Percentiles rank a stretch among this genome's conserved stretches.
Evolutionary conservation across 2,797 vertebrate species (phyloP).

Genomic region (Carapus acus): DNA sequence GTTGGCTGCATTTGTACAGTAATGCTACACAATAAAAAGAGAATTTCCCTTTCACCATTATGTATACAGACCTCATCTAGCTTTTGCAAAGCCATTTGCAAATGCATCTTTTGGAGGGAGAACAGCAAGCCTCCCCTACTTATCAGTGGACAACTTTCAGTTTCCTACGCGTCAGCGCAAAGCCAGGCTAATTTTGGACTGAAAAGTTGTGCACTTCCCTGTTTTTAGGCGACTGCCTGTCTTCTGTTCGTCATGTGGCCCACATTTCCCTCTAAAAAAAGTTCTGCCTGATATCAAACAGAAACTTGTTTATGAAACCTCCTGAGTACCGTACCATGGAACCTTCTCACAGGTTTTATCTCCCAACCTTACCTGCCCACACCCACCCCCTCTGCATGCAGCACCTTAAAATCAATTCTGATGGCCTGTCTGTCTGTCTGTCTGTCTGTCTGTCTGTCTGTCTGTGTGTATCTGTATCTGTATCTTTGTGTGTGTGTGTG

Average conservation of each 20-base stretch:
- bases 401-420: too few species aligned
- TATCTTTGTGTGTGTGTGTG: not conserved
- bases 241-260: not conserved
- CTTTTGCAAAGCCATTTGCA: not conserved
- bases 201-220: conserved; percentile 29
- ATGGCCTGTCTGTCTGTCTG: too few species aligned
- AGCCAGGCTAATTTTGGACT: not conserved
- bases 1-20: too few species aligned
- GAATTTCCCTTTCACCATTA: too few species aligned
- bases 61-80: too few species aligned
- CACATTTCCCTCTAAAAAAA: too few species aligned
- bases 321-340: too few species aligned
- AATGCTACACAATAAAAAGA: too few species aligned
- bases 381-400: conserved; percentile 16
- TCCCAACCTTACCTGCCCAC: conserved; percentile 3
- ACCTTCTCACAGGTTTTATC: not conserved
- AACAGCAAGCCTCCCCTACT: not conserved
- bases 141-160: not conserved
- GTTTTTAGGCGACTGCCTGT: conserved; percentile 25
- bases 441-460: too few species aligned
- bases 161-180: conserved; percentile 1
- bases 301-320: too few species aligned
- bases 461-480: too few species aligned
- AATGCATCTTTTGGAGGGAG: not conserved
- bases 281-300: too few species aligned